Evolutionary conservation across 2,797 vertebrate species (phyloP).

Genomic region (Echeneis naucrates): DNA sequence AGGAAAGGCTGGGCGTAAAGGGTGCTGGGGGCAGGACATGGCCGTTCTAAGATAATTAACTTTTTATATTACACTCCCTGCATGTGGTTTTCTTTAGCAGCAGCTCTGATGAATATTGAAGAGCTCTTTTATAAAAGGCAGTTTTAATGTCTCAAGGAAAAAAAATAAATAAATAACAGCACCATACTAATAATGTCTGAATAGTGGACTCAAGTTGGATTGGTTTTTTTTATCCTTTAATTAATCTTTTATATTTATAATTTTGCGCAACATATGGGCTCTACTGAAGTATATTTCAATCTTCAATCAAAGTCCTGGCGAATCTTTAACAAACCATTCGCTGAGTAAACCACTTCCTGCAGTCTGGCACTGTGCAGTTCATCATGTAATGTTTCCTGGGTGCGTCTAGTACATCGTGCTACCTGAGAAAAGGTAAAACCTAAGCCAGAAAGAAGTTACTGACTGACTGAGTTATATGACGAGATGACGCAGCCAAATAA

Average conservation of each 20-base stretch:
- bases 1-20: constrained; percentile 58
- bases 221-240: neutral
- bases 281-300: neutral
- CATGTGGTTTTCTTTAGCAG: constrained; percentile 30
- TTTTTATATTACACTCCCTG: constrained; percentile 48
- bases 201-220: no score
- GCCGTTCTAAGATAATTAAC: constrained; percentile 60
- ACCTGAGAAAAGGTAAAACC: constrained; percentile 35
- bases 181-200: no score
- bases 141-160: neutral
- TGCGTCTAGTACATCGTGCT: constrained; percentile 30
- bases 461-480: constrained; percentile 64
- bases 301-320: neutral
- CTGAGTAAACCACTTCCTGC: neutral
- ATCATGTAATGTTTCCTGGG: constrained; percentile 15
- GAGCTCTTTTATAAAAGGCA: constrained; percentile 3
- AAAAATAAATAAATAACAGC: neutral
- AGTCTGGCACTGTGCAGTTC: constrained; percentile 18
- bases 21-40: constrained; percentile 53
- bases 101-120: constrained; percentile 42
- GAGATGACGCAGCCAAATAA: constrained; percentile 77
- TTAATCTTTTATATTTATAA: neutral
- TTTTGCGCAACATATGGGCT: neutral
- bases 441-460: constrained; percentile 64
- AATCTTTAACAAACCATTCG: neutral